Evolutionary conservation across 2,113 vertebrate genomes (phyloP).

Genomic region (Hippocampus comes): DNA sequence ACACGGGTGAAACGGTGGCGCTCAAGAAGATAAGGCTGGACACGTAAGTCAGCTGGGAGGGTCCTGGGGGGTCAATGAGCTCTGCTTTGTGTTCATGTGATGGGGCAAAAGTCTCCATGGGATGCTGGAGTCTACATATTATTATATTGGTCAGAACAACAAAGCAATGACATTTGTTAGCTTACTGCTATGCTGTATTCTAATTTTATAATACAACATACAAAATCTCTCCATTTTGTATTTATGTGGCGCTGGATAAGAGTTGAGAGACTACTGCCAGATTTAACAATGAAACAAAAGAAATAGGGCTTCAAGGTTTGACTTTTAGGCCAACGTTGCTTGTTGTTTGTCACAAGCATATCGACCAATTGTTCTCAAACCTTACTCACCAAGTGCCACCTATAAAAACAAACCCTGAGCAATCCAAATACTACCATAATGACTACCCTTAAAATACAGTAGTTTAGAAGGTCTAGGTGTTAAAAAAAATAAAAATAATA

Average conservation of each 20-base stretch:
- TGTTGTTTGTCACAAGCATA: not conserved
- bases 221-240: not conserved
- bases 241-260: not conserved
- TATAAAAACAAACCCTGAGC: no score
- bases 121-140: not conserved
- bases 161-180: no score
- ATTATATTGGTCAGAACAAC: no score
- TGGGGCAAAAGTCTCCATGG: not conserved
- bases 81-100: not conserved
- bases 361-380: not conserved
- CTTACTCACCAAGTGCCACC: no score
- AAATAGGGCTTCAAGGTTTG: not conserved
- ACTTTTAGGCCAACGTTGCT: not conserved
- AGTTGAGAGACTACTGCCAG: not conserved
- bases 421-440: no score
- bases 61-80: not conserved
- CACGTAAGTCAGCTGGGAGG: constrained; percentile 78
- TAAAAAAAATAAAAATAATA: no score
- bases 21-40: constrained; percentile 92
- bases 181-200: no score
- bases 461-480: no score
- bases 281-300: not conserved
- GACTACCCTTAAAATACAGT: no score
- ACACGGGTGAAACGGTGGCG: constrained; percentile 90
- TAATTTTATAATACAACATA: no score